Evolutionary conservation across 37 sponge, comb jelly and placozoan species (phyloP).

Genomic region (Crambe crambe): DNA sequence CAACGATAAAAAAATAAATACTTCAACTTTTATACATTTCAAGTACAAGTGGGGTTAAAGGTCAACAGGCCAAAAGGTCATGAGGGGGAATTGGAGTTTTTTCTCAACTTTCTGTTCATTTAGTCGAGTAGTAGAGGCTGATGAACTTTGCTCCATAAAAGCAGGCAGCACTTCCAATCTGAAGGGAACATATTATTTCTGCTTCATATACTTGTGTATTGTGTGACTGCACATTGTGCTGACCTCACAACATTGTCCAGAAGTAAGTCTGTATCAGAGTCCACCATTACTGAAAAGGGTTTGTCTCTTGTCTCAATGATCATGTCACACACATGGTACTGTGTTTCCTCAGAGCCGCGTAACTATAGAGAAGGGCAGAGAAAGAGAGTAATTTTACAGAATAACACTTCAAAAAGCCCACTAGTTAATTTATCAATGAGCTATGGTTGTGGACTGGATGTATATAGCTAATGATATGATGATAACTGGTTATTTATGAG

Average conservation of each 20-base stretch:
- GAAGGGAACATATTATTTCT: neutral
- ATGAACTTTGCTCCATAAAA: slow-evolving; percentile 16
- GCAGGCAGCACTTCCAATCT: slow-evolving; percentile 67
- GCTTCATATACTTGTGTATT: no score
- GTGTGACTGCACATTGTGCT: neutral
- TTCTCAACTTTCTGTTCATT: slow-evolving; percentile 14
- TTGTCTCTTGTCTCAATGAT: slow-evolving; percentile 69
- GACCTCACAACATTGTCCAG: slow-evolving; percentile 81
- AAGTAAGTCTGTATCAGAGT: slow-evolving; percentile 46
- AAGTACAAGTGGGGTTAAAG: no score
- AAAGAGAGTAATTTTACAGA: neutral
- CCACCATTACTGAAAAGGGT: slow-evolving; percentile 71
- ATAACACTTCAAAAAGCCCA: no score
- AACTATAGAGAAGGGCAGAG: slow-evolving; percentile 21
- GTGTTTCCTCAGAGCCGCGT: slow-evolving; percentile 36
- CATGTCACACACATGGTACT: slow-evolving; percentile 58
- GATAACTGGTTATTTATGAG: no score
- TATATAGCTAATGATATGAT: no score
- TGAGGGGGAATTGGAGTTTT: slow-evolving; percentile 76
- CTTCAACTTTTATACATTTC: no score
- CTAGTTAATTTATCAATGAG: no score
- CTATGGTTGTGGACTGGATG: no score
- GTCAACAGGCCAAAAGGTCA: slow-evolving; percentile 88
- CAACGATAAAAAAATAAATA: no score
- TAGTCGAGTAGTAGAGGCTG: neutral